Conservation (phyloP, 2,113 vertebrate genomes). For the Grantiella picta region DNA sequence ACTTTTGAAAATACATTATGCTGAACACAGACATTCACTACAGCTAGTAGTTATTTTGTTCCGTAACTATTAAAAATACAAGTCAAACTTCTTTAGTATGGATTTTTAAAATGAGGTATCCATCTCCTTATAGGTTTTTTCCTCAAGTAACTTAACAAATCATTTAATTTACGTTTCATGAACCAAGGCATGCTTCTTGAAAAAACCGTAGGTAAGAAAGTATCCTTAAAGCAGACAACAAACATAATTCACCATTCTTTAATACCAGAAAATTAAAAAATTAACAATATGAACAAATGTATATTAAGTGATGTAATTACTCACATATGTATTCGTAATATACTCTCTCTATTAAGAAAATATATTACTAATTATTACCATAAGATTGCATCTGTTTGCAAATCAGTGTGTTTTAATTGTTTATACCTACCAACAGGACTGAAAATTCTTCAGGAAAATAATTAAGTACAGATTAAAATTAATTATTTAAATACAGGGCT, state of each 20-base stretch:
- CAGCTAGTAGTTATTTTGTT: not conserved
- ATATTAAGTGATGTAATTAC: not conserved
- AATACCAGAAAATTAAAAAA: not conserved
- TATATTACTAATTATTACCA: not conserved
- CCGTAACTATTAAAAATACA: not conserved
- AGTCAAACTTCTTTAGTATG: not conserved
- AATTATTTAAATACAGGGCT: constrained; percentile 28
- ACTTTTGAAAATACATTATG: not conserved
- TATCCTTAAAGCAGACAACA: not conserved
- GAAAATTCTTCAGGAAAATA: constrained; percentile 11
- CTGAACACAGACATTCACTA: not conserved
- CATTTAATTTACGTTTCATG: not conserved
- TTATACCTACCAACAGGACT: not conserved
- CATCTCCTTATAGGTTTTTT: not conserved
- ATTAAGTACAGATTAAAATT: constrained; percentile 27
- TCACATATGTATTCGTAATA: not conserved
- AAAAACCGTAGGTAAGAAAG: not conserved
- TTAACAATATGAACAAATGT: not conserved
- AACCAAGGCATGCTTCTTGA: not conserved
- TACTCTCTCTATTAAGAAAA: not conserved
- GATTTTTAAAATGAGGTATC: fast-evolving
- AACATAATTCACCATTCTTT: not conserved
- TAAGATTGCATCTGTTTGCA: not conserved
- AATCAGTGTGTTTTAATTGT: not conserved
- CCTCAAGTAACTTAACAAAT: not conserved